Conservation (phyloP, 1,140 invertebrate species). For the Drosophila kohkoa region DNA sequence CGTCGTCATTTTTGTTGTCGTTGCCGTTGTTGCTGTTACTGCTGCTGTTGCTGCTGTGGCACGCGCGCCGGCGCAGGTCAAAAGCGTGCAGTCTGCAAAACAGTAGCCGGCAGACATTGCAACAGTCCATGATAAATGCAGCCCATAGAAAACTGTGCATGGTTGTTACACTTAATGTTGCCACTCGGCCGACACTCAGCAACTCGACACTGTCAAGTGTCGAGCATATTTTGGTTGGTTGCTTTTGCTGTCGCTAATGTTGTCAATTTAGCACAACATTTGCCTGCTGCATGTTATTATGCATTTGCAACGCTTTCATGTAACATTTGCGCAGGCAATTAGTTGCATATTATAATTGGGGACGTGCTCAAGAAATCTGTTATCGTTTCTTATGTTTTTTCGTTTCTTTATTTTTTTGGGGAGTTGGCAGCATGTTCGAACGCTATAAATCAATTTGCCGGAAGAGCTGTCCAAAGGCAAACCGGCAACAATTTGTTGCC, state of each 20-base stretch:
- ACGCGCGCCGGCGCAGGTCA: conserved; percentile 69
- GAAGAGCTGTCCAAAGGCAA: conserved; percentile 53
- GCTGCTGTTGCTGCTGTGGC: conserved; percentile 50
- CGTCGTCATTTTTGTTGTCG: not conserved
- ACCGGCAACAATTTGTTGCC: conserved; percentile 51
- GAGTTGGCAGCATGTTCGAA: conserved; percentile 64
- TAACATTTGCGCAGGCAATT: conserved; percentile 69
- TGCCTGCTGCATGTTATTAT: conserved; percentile 70
- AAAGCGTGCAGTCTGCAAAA: conserved; percentile 73
- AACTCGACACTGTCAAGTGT: conserved; percentile 17
- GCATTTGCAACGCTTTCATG: conserved; percentile 74
- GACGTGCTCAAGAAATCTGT: conserved; percentile 56
- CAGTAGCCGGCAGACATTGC: conserved; percentile 56
- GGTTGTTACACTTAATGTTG: conserved; percentile 1
- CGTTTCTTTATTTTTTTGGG: conserved; percentile 11
- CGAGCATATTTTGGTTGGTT: not conserved
- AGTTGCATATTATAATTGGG: conserved; percentile 77
- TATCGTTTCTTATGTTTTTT: conserved; percentile 25
- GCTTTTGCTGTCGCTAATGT: conserved; percentile 57
- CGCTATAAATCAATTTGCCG: conserved; percentile 79
- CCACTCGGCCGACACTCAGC: not conserved
- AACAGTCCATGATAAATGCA: conserved; percentile 44
- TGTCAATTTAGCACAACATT: conserved; percentile 82
- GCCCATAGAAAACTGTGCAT: conserved; percentile 33
- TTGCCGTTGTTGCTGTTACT: conserved; percentile 29